A percentile compares a stretch with the other conserved stretches of the same genome.
Evolutionary conservation across 2,888 invertebrate genomes (phyloP).

Genomic region (Rhagium mordax): DNA sequence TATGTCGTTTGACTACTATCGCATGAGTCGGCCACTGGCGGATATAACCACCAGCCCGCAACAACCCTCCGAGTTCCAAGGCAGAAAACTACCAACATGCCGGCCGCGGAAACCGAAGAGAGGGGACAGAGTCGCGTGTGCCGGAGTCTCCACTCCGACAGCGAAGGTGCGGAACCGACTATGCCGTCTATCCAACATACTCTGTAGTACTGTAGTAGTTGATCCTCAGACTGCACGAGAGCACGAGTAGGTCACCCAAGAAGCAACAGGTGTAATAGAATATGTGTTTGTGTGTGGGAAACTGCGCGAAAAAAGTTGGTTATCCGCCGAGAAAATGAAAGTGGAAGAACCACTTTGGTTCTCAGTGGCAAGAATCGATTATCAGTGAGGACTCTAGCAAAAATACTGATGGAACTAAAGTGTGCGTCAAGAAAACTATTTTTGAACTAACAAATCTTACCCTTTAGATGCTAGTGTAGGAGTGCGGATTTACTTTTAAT

Average conservation of each 20-base stretch:
- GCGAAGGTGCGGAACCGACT: slow-evolving; percentile 1
- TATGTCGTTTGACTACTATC: no score
- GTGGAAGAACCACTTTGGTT: slow-evolving; percentile 22
- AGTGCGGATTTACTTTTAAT: neutral
- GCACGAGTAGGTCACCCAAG: slow-evolving; percentile 21
- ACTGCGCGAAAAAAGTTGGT: neutral
- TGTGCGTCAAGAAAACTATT: neutral
- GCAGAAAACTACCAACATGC: neutral
- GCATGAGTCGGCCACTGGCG: neutral
- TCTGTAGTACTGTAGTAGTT: slow-evolving; percentile 6
- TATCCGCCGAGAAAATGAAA: slow-evolving; percentile 22
- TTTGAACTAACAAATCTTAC: no score
- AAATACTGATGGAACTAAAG: neutral
- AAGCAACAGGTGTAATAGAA: slow-evolving; percentile 15
- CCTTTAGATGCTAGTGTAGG: neutral
- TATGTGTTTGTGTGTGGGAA: slow-evolving; percentile 16
- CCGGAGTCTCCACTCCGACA: slow-evolving; percentile 10
- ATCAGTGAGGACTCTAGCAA: neutral
- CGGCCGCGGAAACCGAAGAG: neutral
- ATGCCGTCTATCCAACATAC: slow-evolving; percentile 10
- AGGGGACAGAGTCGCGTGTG: slow-evolving; percentile 11
- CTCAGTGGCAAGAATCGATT: neutral
- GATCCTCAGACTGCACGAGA: slow-evolving; percentile 20
- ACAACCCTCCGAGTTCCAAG: slow-evolving; percentile 16
- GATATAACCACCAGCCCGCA: neutral